Evolutionary conservation across 2,113 vertebrate genomes (phyloP), one percentile per base, ranked within the genome.

Genomic region (Camarhynchus parvulus): DNA sequence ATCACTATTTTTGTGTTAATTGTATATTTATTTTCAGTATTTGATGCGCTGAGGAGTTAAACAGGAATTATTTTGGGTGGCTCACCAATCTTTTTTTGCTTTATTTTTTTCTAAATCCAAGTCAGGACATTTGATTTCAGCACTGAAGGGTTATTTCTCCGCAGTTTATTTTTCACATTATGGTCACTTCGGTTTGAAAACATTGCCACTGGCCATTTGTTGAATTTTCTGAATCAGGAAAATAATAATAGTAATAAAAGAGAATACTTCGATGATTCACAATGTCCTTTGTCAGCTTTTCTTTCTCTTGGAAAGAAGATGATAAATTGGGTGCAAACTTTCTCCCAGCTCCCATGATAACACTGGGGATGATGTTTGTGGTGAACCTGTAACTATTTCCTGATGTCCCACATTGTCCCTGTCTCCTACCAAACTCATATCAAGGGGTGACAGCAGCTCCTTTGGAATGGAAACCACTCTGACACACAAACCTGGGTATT

Each of bases 201-300:
- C 91, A 86, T 89, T 83, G 93, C 91, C 83, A 69, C 31, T 62
- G 83, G 94, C 76, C 63, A 46, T 92, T 90, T 77, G 87, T 77
- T 73, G 93, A n/a, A 28, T 39, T 86, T 90, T 83, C 63, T 80
- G 89, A 86, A 90, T 89, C 64, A 44, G 67, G 46, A 55, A 77
- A 63, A 83, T n/a, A 50, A 35, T 24, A n/a, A 76, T 69, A 82
- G 59, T 31, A 41, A 74, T 47, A 85, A 92, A 88, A 13, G 33
- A 64, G 27, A 83, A 33, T 28, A 11, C 35, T 83, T 19, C 27
- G 39, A 15, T 76, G 72, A 67, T 47, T 88, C 83, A 35, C 3
- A 0, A 66, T 76, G 64, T 55, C 59, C 70, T 30, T 41, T 7
- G 2, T 90, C 89, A 94, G 83, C 88, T 94, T 89, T 90, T 76